Percentiles rank a stretch among this genome's conserved stretches.
Evolutionary conservation across 2,888 invertebrate genomes (phyloP).

Genomic region (Andrena trimmerana): DNA sequence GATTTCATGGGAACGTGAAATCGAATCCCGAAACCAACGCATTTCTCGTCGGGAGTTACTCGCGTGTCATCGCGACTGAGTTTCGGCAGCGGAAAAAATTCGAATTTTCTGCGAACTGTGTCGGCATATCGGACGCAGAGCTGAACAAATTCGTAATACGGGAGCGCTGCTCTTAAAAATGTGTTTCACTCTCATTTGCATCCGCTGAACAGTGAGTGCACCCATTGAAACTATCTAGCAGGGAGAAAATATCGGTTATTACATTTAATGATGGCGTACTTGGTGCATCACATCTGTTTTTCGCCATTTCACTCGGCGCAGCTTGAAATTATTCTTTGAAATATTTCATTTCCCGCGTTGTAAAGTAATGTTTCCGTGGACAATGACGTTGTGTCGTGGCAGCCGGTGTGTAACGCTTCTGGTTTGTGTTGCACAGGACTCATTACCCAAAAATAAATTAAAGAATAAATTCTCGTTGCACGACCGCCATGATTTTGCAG

Average conservation of each 20-base stretch:
- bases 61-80: background rate
- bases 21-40: slow-evolving; percentile 47
- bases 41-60: slow-evolving; percentile 39
- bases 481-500: background rate
- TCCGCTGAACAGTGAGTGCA: background rate
- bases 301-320: too few species aligned
- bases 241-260: background rate
- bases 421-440: background rate
- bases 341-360: slow-evolving; percentile 14
- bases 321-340: slow-evolving; percentile 22
- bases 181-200: slow-evolving; percentile 1
- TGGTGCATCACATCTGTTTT: background rate
- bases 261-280: background rate
- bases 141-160: background rate
- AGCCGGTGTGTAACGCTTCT: background rate
- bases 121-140: background rate
- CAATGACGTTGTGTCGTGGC: background rate
- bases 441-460: slow-evolving; percentile 15
- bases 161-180: background rate
- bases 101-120: background rate
- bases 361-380: background rate
- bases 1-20: slow-evolving; percentile 41
- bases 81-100: background rate
- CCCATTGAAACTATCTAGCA: background rate
- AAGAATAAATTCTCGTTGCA: background rate